Evolutionary conservation across 2,113 vertebrate genomes (phyloP), one percentile per base, ranked within the genome.

Genomic region (Vicugna pacos): DNA sequence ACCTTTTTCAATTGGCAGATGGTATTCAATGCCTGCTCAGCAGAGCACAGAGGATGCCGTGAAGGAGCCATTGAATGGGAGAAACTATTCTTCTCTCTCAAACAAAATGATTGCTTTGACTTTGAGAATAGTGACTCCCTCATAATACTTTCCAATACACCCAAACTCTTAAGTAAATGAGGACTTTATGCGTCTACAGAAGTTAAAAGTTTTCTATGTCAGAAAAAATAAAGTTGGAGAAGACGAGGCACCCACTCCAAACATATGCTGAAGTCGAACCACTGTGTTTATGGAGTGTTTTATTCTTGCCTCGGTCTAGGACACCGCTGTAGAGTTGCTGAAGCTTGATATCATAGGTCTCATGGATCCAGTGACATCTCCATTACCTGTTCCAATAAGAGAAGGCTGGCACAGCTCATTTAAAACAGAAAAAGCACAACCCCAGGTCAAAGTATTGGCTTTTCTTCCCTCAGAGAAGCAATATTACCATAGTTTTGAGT

Each of bases 1-100:
- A 97, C 80, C 54, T 64, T 91, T 97, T 93, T 62, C 95, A 94
- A 5, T 70, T 81, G 89, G 89, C 85, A 91, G 75, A 70, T 65
- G 32, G 64, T n/a, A 32, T 80, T 97, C 92, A 92, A 65, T 89
- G 69, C 80, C 42, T 62, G 46, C 73, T 93, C 35, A 22, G 69
- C 46, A 73, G 60, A 91, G 50, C 35, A 70, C 80, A 92, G 89
- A 77, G 48, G 35, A 52, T 48, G 13, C 3, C 19, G 19, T 54
- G 72, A 85, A 30, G 10, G 16, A 60, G 26, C 6, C 54, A 50
- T 4, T 50, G 73, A 79, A 70, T 83, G 48, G 56, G 58, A 93
- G 76, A 52, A 89, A 93, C 35, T 92, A 38, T 69, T 93, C 75
- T 92, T 65, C 48, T 73, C 93, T 91, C 52, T 52, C 95, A 87